phyloP scores from a whole-genome alignment of 2,113 vertebrate genomes.

The western clawed frog (Xenopus tropicalis) region DNA sequence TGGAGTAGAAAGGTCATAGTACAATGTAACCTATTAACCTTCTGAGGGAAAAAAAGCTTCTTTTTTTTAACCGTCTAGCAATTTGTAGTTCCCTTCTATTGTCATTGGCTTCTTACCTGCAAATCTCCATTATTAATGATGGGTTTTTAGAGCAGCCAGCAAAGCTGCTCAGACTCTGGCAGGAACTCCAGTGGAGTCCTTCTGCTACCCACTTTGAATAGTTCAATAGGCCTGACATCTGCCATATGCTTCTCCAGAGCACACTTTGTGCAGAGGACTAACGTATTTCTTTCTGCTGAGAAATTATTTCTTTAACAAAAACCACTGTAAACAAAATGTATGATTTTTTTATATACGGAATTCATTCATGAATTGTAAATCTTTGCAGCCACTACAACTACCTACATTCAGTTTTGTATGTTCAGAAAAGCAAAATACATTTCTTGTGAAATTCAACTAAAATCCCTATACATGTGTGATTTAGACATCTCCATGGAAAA shows the following conservation, averaged over 20 bases:
- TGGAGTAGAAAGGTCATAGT: constrained; percentile 49
- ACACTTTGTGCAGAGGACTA: neutral
- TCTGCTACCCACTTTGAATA: constrained; percentile 13
- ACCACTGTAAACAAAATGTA: no score
- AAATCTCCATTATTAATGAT: constrained; percentile 24
- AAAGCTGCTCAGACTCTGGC: constrained; percentile 35
- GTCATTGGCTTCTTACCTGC: constrained; percentile 1
- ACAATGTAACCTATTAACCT: constrained; percentile 30
- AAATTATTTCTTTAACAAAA: no score
- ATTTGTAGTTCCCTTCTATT: constrained; percentile 9
- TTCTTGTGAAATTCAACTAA: no score
- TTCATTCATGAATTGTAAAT: no score
- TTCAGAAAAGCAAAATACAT: no score
- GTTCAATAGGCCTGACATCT: constrained; percentile 3
- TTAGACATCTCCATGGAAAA: no score
- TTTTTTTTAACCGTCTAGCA: constrained; percentile 17
- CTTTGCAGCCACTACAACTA: no score
- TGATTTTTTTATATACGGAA: no score
- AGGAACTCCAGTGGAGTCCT: neutral
- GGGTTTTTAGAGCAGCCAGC: constrained; percentile 4
- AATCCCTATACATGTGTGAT: no score
- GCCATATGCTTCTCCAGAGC: constrained; percentile 4
- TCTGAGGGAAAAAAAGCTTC: neutral
- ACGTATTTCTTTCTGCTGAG: neutral
- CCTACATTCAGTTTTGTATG: no score